Base-by-base conservation (phyloP, 2,888 invertebrate species). In the Plemyria rubiginata region DNA sequence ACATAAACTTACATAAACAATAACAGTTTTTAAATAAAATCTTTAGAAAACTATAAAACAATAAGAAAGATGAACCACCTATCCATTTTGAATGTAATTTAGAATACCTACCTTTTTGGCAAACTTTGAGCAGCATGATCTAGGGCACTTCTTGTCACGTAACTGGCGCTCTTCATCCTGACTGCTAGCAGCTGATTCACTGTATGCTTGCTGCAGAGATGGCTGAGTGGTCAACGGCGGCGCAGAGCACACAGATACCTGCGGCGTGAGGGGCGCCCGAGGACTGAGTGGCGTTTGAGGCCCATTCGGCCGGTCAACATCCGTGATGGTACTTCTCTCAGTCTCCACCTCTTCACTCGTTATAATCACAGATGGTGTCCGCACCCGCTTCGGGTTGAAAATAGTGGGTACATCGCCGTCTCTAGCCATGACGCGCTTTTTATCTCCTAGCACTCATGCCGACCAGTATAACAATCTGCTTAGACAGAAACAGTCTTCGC, bases 81-180 rank as follows among this genome's bases (percentile, higher is more conserved):
- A n/a, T n/a, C n/a, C n/a, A n/a, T n/a, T n/a, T n/a, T n/a, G n/a
- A n/a, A n/a, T n/a, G n/a, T n/a, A n/a, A n/a, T n/a, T n/a, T n/a
- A n/a, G n/a, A n/a, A n/a, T n/a, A n/a, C n/a, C n/a, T n/a, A 97
- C 97, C 94, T 97, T 97, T 86, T 95, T 95, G 67, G 97, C 97
- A 78, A 96, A 95, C 81, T 95, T 95, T 54, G 97, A 97, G 87
- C 97, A 97, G 82, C 97, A 95, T 40, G 96, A 95, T 71, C 95
- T 94, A 60, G 95, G 95, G 82, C 97, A 97, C 65, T 84, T 87
- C 67, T 91, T 92, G 61, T 91, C 91, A 29, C 88, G 85, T 41
- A 87, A 70, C 72, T 92, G 91, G 4, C 92, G 88, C 79, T 94
- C 94, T 75, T 94, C 95, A 78, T 94, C 94, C 77, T 95, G 95